Conservation (phyloP, 2,888 invertebrate species). For the Thysanoteuthis rhombus region DNA sequence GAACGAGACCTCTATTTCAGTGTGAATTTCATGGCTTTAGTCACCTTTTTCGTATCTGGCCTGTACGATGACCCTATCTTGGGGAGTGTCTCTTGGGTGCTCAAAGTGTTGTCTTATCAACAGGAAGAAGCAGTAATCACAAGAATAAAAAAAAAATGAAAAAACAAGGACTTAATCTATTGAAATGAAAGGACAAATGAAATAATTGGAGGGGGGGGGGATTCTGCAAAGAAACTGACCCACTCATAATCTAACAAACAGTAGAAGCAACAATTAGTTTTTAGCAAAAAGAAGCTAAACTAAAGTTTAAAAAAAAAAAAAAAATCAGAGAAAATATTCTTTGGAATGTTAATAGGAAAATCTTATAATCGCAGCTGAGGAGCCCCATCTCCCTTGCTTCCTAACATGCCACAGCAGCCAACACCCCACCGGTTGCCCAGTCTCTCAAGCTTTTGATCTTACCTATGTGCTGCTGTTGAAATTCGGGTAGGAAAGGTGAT, state of each 20-base stretch:
- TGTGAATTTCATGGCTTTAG: no score
- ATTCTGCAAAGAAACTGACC: not conserved
- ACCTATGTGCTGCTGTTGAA: not conserved
- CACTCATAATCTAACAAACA: not conserved
- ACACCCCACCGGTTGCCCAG: not conserved
- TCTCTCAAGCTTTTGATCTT: not conserved
- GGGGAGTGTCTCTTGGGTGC: no score
- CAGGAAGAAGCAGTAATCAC: no score
- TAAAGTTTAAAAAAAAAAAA: not conserved
- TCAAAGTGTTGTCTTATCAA: no score
- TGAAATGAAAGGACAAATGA: no score
- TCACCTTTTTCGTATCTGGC: no score
- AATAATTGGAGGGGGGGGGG: no score
- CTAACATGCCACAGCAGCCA: not conserved
- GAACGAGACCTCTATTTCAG: no score
- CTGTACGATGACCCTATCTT: no score
- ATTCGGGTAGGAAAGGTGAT: not conserved
- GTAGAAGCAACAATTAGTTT: not conserved
- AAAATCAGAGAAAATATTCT: not conserved
- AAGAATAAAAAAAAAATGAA: no score
- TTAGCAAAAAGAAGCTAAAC: no score
- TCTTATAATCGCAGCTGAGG: not conserved
- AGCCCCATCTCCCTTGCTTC: not conserved
- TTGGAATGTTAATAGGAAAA: constrained; percentile 12
- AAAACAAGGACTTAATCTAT: no score